These are phyloP conservation scores for Drosophila yooni DNA, from an alignment of 2,888 invertebrate species.

Conservation along the genomic window DNA sequence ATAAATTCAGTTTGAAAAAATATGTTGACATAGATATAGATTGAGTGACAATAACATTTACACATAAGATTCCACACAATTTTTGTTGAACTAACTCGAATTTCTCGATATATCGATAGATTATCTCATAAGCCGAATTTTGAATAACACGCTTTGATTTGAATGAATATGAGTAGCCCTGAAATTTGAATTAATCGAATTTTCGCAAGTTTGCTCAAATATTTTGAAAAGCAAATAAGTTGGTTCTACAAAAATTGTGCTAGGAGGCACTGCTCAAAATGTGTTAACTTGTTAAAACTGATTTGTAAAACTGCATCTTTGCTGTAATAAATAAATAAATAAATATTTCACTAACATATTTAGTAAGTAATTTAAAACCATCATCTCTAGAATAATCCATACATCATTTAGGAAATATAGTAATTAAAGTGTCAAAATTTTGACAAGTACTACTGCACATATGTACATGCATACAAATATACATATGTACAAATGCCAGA, in stretches of 20 bases:
- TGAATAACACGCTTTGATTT: background rate
- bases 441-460: background rate
- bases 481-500: constrained; percentile 10
- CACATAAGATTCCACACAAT: background rate
- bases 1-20: constrained; percentile 4
- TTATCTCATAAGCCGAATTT: background rate
- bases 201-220: background rate
- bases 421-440: background rate
- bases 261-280: background rate
- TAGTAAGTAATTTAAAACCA: background rate
- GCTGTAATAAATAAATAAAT: background rate
- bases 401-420: background rate
- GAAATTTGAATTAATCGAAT: too few species aligned
- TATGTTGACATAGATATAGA: background rate
- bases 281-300: background rate
- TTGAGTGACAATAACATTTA: background rate
- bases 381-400: background rate
- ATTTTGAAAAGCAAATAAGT: background rate
- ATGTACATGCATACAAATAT: background rate
- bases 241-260: background rate
- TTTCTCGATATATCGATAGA: background rate
- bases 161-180: background rate
- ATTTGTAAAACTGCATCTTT: background rate
- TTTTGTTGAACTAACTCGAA: background rate
- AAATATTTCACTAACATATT: background rate